Conservation (phyloP, 2,113 vertebrate species). For the Synchiropus splendidus region DNA sequence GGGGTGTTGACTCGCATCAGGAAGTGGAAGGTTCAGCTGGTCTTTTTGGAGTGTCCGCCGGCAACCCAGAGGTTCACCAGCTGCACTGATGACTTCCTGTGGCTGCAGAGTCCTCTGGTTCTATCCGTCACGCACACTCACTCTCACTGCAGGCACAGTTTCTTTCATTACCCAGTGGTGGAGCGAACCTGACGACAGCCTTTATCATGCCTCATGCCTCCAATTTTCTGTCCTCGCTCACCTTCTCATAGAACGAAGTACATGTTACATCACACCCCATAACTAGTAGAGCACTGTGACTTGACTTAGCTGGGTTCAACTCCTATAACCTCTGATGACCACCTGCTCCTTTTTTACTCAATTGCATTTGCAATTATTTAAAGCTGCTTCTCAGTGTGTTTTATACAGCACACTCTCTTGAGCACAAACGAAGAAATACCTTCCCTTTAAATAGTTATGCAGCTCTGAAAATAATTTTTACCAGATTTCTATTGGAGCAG, state of each 20-base stretch:
- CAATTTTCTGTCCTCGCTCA: conserved; percentile 10
- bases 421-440: too few species aligned
- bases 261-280: conserved; percentile 9
- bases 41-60: conserved; percentile 49
- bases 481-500: too few species aligned
- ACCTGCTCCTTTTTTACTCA: too few species aligned
- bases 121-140: conserved; percentile 1
- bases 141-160: conserved; percentile 3
- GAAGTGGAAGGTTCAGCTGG: conserved; percentile 44
- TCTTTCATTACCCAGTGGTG: conserved; percentile 24
- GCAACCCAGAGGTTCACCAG: conserved; percentile 63
- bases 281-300: conserved; percentile 8
- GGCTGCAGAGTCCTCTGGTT: conserved; percentile 9
- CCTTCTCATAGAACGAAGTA: conserved; percentile 5
- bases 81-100: conserved; percentile 51
- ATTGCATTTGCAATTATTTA: too few species aligned
- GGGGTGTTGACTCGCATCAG: conserved; percentile 55
- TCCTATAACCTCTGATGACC: too few species aligned
- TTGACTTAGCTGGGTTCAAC: neutral
- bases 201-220: conserved; percentile 19
- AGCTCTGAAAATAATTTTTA: too few species aligned
- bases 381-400: too few species aligned
- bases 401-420: too few species aligned
- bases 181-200: conserved; percentile 22
- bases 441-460: too few species aligned